Conservation (phyloP, 2,113 vertebrate species). For the Shinisaurus crocodilurus region DNA sequence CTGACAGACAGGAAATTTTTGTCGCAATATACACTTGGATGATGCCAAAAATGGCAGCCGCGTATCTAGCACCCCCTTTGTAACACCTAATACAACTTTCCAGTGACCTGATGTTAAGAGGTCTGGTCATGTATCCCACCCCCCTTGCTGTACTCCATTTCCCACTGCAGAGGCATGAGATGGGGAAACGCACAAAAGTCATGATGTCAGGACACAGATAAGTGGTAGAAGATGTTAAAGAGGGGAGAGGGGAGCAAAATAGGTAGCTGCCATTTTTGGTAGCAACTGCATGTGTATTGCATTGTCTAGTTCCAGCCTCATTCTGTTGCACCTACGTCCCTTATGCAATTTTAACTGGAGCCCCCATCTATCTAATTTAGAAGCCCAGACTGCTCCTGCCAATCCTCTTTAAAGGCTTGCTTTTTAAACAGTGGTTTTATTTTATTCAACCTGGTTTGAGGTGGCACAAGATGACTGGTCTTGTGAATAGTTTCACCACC, state of each 20-base stretch:
- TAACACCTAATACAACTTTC: background rate
- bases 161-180: background rate
- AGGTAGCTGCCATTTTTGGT: background rate
- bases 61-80: background rate
- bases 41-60: background rate
- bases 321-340: constrained; percentile 3
- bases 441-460: background rate
- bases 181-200: background rate
- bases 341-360: constrained; percentile 46
- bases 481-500: background rate
- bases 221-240: background rate
- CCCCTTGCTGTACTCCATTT: background rate
- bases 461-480: background rate
- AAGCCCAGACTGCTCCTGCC: background rate
- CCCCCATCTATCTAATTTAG: background rate
- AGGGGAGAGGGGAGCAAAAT: background rate
- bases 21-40: background rate
- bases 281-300: background rate
- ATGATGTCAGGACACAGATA: background rate
- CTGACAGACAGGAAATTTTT: no score
- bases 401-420: background rate
- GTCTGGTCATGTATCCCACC: no score
- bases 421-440: background rate
- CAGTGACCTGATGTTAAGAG: background rate
- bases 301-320: background rate